A percentile compares a stretch with the other conserved stretches of the same genome.
These are phyloP conservation scores for Sparidentex hasta DNA, from an alignment of 2,797 vertebrate species.

Conservation along the genomic window DNA sequence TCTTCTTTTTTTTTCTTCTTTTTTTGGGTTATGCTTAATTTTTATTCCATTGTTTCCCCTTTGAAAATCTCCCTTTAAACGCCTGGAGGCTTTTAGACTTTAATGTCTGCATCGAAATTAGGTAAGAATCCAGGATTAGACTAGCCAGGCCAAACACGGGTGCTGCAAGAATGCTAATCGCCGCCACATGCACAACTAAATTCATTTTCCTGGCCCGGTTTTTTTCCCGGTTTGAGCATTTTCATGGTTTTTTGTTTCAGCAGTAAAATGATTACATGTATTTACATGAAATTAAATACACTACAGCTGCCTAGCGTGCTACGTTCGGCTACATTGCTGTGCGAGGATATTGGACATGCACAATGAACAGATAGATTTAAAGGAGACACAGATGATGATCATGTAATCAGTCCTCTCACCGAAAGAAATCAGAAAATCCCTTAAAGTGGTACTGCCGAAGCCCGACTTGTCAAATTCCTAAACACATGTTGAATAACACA, in stretches of 20 bases:
- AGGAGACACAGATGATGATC: not conserved
- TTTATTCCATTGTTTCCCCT: no score
- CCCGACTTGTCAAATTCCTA: not conserved
- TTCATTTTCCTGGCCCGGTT: not conserved
- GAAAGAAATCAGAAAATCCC: not conserved
- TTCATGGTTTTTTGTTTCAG: not conserved
- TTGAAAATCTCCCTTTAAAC: no score
- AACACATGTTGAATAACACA: not conserved
- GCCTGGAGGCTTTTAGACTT: not conserved
- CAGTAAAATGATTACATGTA: not conserved
- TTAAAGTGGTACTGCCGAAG: not conserved
- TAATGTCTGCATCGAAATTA: not conserved
- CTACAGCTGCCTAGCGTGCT: not conserved
- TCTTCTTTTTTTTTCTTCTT: not conserved
- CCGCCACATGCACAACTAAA: not conserved
- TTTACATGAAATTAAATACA: not conserved
- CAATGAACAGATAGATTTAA: slow-evolving; percentile 8
- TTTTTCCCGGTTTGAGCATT: not conserved
- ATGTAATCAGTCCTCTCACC: not conserved
- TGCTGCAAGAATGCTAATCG: not conserved
- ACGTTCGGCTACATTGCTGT: not conserved
- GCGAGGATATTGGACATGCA: slow-evolving; percentile 1
- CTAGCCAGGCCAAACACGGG: not conserved
- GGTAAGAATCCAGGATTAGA: not conserved
- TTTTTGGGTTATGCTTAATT: not conserved